phyloP scores from a whole-genome alignment of 2,113 vertebrate species.

The Chunga burmeisteri region DNA sequence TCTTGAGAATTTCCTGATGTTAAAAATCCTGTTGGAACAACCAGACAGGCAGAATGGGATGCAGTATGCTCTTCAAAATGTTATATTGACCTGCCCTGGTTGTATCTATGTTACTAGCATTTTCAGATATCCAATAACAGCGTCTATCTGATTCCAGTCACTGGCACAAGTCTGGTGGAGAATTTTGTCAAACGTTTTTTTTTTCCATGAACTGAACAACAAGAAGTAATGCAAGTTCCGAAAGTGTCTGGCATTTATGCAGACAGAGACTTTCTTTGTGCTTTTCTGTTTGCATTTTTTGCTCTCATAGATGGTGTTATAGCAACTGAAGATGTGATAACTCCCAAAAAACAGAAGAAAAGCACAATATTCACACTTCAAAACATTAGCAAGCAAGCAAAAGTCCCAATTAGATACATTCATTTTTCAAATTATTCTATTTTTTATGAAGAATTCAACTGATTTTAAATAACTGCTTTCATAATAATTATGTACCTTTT shows the following conservation, averaged over 20 bases:
- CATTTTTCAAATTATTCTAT: not conserved
- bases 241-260: not conserved
- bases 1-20: not conserved
- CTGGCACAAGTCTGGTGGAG: not conserved
- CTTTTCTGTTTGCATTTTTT: constrained; percentile 6
- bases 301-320: not conserved
- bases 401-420: not conserved
- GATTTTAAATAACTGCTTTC: not conserved
- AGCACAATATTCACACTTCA: not conserved
- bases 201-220: not conserved
- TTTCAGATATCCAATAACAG: not conserved
- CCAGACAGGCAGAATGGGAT: not conserved
- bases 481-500: not conserved
- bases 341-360: not conserved
- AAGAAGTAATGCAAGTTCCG: not conserved
- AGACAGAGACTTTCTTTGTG: not conserved
- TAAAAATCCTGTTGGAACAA: not conserved
- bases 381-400: not conserved
- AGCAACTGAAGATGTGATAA: not conserved
- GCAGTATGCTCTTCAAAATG: not conserved
- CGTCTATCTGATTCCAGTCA: not conserved
- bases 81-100: not conserved
- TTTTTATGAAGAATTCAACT: not conserved
- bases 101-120: not conserved
- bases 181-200: not conserved